Evolutionary conservation across 2,113 vertebrate species (phyloP), one percentile per base, ranked within the genome.

Genomic region (Riparia riparia): DNA sequence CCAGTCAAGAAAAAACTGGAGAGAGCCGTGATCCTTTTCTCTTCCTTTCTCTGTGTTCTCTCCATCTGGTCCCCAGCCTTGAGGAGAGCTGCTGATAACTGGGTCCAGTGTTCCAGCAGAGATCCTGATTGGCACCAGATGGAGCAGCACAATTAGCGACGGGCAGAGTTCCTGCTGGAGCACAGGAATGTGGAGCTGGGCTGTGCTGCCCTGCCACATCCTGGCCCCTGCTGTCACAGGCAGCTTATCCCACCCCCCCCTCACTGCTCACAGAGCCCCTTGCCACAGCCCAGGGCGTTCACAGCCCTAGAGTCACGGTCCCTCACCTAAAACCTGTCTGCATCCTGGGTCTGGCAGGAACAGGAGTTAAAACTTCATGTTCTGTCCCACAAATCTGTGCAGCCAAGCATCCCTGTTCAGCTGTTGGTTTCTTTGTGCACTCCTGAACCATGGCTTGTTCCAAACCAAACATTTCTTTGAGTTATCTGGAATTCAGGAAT

Each of bases 281-380:
- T 57, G 5, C 5, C 10, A 3, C 25, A 3, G 25, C 39, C 56
- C 61, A 7, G 31, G 7, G 0, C 2, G 8, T 10, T 60, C 32
- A 37, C 49, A 66, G 19, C 25, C 34, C 31, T 2, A 3, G 14
- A 28, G 21, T 31, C n/a, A 7, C 0, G 0, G 24, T 6, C 1
- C 1, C 7, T 51, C 53, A 60, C 80, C 74, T 72, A 17, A 31
- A 28, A 21, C 14, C 26, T 65, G 24, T 53, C 53, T 12, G 24
- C 21, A 14, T 31, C 29, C 16, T 50, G 16, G 7, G 44, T 60
- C 49, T 82, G 82, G 50, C 93, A 83, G 53, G 28, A 90, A 9
- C 21, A 24, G 2, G 1, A 49, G 50, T 37, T 49, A 14, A 53
- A 86, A 66, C 25, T 45, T 12, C 51, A 56, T 20, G 41, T 37